Evolutionary conservation across 2,113 vertebrate genomes (phyloP).

Genomic region (Oreocharis arfaki): DNA sequence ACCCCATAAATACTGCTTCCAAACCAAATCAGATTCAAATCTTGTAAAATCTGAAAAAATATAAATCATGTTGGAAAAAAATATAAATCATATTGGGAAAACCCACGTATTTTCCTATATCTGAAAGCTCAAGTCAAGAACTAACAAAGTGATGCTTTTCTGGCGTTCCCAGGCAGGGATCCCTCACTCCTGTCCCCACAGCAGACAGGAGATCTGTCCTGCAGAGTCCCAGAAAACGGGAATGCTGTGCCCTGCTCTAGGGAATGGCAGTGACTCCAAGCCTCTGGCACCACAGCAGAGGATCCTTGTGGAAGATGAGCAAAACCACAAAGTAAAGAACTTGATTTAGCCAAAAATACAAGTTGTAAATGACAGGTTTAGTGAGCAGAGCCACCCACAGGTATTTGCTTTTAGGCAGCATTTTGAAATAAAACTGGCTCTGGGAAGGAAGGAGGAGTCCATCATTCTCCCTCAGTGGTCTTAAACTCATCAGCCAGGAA

Average conservation of each 20-base stretch:
- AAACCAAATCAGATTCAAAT: not conserved
- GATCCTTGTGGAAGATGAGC: not conserved
- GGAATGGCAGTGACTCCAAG: not conserved
- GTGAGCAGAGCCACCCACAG: not conserved
- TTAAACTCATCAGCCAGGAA: not conserved
- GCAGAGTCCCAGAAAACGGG: not conserved
- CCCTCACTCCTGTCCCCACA: not conserved
- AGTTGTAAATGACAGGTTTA: not conserved
- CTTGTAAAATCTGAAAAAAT: not conserved
- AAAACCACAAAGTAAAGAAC: not conserved
- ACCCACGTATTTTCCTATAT: not conserved
- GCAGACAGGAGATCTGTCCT: not conserved
- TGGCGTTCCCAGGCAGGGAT: not conserved
- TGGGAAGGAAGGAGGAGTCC: not conserved
- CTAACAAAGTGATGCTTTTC: not conserved
- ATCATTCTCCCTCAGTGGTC: not conserved
- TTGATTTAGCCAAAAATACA: not conserved
- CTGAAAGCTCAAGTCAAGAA: not conserved
- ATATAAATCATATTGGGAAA: fast-evolving
- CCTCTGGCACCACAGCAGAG: not conserved
- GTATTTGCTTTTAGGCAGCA: not conserved
- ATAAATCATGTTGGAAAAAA: not conserved
- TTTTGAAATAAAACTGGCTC: not conserved
- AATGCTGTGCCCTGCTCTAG: not conserved
- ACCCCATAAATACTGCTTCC: not conserved